phyloP scores from a whole-genome alignment of 2,113 vertebrate genomes.

The Spea bombifrons region DNA sequence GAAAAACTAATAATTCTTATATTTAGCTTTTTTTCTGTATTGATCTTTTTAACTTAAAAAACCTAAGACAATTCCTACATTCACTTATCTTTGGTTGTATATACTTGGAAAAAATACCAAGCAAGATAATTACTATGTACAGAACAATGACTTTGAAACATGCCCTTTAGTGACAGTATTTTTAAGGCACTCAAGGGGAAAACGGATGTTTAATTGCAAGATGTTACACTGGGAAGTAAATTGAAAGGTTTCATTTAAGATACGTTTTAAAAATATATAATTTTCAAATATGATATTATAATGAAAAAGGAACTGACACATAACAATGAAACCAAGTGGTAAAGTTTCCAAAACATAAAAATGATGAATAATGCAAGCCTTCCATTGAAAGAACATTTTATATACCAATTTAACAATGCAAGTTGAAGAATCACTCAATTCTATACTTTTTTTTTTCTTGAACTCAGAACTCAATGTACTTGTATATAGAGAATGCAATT shows the following conservation, averaged over 20 bases:
- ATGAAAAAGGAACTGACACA: neutral
- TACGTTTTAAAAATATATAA: no score
- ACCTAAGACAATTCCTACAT: no score
- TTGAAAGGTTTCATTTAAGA: no score
- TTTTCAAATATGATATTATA: no score
- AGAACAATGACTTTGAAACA: neutral
- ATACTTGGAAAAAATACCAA: neutral
- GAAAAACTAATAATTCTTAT: no score
- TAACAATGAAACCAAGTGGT: neutral
- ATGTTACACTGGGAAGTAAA: no score
- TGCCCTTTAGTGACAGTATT: neutral
- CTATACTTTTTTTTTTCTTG: neutral
- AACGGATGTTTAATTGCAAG: neutral
- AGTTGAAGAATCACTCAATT: neutral
- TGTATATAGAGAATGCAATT: conserved; percentile 15
- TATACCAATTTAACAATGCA: conserved; percentile 1
- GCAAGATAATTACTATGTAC: neutral
- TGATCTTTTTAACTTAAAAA: no score
- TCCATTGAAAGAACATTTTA: conserved; percentile 8
- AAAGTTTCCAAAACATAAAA: conserved; percentile 7
- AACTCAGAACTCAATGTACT: neutral
- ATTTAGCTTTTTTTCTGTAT: no score
- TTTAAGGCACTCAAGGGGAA: neutral
- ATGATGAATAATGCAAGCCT: conserved; percentile 2
- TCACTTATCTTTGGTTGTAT: neutral